Conservation (phyloP, 92 coral and sea anemone genomes). For the Phenganax stokvisi region DNA sequence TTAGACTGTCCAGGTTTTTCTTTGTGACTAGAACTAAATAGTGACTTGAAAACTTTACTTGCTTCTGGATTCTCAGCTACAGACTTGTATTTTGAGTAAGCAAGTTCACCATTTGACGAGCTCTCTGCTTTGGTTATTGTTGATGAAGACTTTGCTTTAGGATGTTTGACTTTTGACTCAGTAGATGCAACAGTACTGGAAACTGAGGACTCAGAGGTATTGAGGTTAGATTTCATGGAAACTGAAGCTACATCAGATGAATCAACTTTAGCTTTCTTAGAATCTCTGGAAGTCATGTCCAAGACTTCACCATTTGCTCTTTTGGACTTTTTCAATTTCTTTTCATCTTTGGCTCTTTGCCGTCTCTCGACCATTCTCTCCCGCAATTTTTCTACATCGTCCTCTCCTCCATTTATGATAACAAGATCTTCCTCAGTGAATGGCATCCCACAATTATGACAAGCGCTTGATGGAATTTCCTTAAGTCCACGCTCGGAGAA, state of each 20-base stretch:
- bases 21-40: constrained; percentile 77
- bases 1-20: constrained; percentile 80
- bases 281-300: constrained; percentile 42
- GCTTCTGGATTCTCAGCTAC: constrained; percentile 97
- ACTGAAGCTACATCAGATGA: constrained; percentile 13
- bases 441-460: constrained; percentile 79
- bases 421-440: constrained; percentile 72
- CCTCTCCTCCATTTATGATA: constrained; percentile 74
- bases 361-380: constrained; percentile 74
- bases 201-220: constrained; percentile 45
- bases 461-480: constrained; percentile 77
- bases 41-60: constrained; percentile 90
- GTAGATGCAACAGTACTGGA: constrained; percentile 48
- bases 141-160: constrained; percentile 46
- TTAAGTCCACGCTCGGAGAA: constrained; percentile 98
- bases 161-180: constrained; percentile 42
- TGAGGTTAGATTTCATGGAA: too few species aligned
- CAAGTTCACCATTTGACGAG: constrained; percentile 10
- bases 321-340: constrained; percentile 70
- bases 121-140: constrained; percentile 51
- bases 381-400: constrained; percentile 60
- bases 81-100: constrained; percentile 74
- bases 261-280: constrained; percentile 15
- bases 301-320: constrained; percentile 43
- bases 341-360: constrained; percentile 74